Base-by-base conservation (phyloP, 2,113 vertebrate genomes). In the Plectropomus leopardus region DNA sequence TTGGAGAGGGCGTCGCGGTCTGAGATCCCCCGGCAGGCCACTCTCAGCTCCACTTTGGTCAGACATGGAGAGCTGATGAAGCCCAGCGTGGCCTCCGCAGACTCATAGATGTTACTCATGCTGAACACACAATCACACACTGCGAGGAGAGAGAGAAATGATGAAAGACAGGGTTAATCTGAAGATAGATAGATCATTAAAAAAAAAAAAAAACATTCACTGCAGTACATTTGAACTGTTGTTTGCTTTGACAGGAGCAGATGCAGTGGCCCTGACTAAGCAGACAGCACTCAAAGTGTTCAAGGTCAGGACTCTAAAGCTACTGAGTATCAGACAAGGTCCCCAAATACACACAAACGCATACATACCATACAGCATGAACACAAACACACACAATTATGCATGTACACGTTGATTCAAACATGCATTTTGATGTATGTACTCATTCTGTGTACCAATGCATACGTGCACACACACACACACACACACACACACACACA, bases 51-150 rank as follows among this genome's bases (percentile, higher is more conserved):
- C 74, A 97, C 97, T 84, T 96, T 95, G 4, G 96, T 94, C 19
- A 96, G 96, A 55, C 96, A 97, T 1, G 96, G 94, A 1, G 96
- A 96, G 93, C 96, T 96, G 88, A 96, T 96, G 80, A 93, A 95
- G 88, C 95, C 95, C 92, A 95, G 92, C 53, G 85, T 95, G 73
- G 93, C 94, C 89, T 95, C 94, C 0, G 96, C 95, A 57, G 95
- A 95, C 92, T 95, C 94, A 30, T 95, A 95, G 85, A 95, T 95
- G 91, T 95, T 94, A 75, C 92, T 95, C 94, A 95, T 95, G 76
- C 65, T 92, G 83, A 63, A 87, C 53, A 54, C 80, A 74, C 80
- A 86, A 89, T 90, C 76, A 53, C 83, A 78, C 88, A 68, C 86
- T 92, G 84, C 26, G 77, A 61, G 15, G 63, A 82, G 61, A 53